These are phyloP conservation scores for Paradoxurus hermaphroditus DNA, from an alignment of 2,113 vertebrate species.

Conservation along the genomic window DNA sequence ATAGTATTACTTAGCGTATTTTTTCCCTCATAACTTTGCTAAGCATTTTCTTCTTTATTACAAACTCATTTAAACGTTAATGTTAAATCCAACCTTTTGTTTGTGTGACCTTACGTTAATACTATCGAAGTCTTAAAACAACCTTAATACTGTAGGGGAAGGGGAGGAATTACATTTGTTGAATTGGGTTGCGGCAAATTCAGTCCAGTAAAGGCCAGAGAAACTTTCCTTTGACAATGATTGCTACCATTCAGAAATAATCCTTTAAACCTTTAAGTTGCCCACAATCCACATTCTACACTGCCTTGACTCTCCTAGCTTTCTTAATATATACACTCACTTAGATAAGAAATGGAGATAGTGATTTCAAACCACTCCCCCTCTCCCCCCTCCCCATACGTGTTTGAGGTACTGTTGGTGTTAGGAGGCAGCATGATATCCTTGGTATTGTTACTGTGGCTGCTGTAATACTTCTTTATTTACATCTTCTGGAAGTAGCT, in stretches of 20 bases:
- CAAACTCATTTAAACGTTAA: slow-evolving; percentile 11
- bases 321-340: not conserved
- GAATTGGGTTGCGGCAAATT: not conserved
- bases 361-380: not conserved
- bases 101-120: not conserved
- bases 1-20: slow-evolving; percentile 1
- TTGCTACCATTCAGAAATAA: not conserved
- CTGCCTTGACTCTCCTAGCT: not conserved
- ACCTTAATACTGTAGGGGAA: not conserved
- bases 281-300: not conserved
- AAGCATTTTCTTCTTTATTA: not conserved
- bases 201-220: not conserved
- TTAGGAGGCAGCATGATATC: not conserved
- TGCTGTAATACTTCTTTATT: not conserved
- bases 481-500: not conserved
- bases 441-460: not conserved
- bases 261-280: not conserved
- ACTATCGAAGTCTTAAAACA: not conserved
- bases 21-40: slow-evolving; percentile 18
- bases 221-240: not conserved
- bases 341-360: not conserved
- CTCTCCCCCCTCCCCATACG: too few species aligned
- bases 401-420: not conserved
- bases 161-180: not conserved
- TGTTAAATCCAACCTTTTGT: slow-evolving; percentile 22